Percentiles rank a stretch among this genome's conserved stretches.
phyloP scores from a whole-genome alignment of 1,140 invertebrate genomes.

The Cydia fagiglandana region DNA sequence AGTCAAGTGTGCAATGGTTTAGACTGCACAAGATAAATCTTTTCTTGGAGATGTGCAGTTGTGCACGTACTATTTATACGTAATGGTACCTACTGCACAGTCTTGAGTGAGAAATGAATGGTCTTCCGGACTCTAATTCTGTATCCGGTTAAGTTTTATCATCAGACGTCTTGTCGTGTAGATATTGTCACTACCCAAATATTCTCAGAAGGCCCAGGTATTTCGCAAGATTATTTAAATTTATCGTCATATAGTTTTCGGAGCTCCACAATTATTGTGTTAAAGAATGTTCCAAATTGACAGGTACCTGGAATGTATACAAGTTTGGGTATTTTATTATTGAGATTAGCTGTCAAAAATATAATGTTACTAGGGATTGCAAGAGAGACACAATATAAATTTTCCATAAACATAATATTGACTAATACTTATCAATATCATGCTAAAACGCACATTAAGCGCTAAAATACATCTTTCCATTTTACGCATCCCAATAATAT shows the following conservation, averaged over 20 bases:
- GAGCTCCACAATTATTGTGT: background rate
- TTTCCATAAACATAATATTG: no score
- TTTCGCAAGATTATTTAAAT: background rate
- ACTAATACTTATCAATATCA: no score
- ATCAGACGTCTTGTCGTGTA: no score
- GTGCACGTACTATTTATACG: constrained; percentile 19
- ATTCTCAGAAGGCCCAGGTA: background rate
- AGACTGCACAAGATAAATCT: constrained; percentile 43
- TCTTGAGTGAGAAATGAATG: constrained; percentile 9
- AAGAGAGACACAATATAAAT: no score
- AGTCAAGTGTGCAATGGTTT: constrained; percentile 59
- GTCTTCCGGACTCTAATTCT: background rate
- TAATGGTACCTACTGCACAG: background rate
- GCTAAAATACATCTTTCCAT: no score
- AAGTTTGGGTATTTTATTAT: no score
- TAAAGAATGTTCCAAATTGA: background rate
- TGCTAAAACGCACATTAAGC: no score
- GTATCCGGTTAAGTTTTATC: background rate
- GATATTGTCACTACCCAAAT: no score
- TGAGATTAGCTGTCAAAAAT: no score
- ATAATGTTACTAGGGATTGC: no score
- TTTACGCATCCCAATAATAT: no score
- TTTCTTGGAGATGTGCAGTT: constrained; percentile 1
- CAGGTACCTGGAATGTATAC: no score
- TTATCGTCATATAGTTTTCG: background rate